Percentiles rank a stretch among this genome's conserved stretches.
Evolutionary conservation across 2,888 invertebrate genomes (phyloP).

Genomic region (Lasioglossum oenotherae): DNA sequence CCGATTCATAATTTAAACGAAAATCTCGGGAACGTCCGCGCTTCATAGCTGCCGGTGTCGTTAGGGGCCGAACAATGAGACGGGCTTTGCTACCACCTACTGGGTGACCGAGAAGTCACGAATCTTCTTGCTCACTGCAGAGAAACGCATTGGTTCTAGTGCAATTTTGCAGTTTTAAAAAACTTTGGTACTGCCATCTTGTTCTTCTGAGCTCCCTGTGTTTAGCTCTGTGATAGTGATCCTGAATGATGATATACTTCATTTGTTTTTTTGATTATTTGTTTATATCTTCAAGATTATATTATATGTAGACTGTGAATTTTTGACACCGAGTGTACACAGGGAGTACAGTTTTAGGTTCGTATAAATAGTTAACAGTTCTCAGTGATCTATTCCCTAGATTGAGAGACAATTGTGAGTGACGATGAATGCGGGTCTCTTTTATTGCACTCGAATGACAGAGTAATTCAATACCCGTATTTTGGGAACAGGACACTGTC

Average conservation of each 20-base stretch:
- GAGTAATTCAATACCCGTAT: not conserved
- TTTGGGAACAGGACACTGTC: not conserved
- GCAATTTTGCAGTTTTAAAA: not conserved
- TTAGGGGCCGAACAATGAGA: conserved; percentile 54
- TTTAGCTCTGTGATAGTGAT: not conserved
- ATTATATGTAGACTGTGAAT: not conserved
- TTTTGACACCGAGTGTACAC: not conserved
- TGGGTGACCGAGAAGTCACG: not conserved
- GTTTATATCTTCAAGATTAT: not conserved
- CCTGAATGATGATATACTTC: too few relatives aligned
- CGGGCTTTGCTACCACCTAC: conserved; percentile 28
- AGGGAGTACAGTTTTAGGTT: not conserved
- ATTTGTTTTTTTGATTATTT: not conserved
- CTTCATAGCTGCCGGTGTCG: conserved; percentile 54
- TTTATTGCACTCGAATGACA: not conserved
- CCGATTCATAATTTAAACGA: conserved; percentile 66
- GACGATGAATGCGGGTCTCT: conserved; percentile 9
- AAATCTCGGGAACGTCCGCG: conserved; percentile 60
- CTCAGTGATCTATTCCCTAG: not conserved
- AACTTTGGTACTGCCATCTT: not conserved
- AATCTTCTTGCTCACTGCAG: not conserved
- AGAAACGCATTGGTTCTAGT: not conserved
- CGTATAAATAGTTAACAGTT: not conserved
- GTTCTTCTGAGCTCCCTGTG: not conserved
- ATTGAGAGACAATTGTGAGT: not conserved